Evolutionary conservation across 2,797 vertebrate species (phyloP).

Genomic region (Melanotaenia maccullochi): DNA sequence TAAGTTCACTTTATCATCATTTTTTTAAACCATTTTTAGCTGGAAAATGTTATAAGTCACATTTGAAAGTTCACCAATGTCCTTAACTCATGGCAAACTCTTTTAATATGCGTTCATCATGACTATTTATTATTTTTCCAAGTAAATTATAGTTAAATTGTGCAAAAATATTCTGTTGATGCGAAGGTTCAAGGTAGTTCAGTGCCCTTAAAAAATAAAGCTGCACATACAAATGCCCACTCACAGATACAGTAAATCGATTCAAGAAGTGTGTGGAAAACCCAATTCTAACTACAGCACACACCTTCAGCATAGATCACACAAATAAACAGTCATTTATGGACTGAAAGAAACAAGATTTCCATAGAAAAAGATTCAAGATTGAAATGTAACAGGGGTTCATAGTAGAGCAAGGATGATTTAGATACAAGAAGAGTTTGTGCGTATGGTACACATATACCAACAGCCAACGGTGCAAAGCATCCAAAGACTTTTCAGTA

Average conservation of each 20-base stretch:
- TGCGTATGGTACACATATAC: not conserved
- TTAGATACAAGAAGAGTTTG: not conserved
- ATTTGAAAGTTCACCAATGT: not conserved
- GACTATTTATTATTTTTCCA: not conserved
- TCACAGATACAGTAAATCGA: no score
- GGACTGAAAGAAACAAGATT: not conserved
- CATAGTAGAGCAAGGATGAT: not conserved
- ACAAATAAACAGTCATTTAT: not conserved
- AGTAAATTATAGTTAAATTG: not conserved
- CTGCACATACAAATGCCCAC: not conserved
- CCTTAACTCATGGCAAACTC: not conserved
- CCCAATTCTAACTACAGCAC: not conserved
- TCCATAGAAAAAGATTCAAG: not conserved
- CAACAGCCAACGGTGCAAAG: slow-evolving; percentile 1
- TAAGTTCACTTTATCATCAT: not conserved
- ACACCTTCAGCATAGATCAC: not conserved
- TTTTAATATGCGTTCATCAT: not conserved
- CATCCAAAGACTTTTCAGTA: slow-evolving; percentile 16
- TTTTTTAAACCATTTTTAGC: not conserved
- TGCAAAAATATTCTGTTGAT: not conserved
- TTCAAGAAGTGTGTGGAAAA: not conserved
- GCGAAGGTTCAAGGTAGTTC: not conserved
- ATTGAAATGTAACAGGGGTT: not conserved
- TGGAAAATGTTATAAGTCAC: no score
- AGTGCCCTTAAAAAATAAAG: not conserved